Evolutionary conservation across 2,113 vertebrate species (phyloP).

Genomic region (Neodon shergylaensis): DNA sequence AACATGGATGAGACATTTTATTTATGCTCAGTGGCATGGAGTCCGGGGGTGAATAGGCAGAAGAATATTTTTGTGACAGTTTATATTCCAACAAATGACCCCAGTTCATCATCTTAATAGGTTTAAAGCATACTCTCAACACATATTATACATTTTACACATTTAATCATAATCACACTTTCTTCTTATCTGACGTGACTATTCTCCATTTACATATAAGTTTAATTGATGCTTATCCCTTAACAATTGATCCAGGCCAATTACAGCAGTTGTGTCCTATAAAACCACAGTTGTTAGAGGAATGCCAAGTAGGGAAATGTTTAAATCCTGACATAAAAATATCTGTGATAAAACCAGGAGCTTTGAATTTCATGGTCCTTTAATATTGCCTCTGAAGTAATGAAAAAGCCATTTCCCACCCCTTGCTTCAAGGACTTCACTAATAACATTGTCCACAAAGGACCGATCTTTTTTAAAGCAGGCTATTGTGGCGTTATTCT

Average conservation of each 20-base stretch:
- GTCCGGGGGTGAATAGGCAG: neutral
- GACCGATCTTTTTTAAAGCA: slow-evolving; percentile 73
- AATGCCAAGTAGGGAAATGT: slow-evolving; percentile 72
- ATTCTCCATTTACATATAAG: slow-evolving; percentile 71
- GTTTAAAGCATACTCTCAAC: slow-evolving; percentile 61
- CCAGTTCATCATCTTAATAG: slow-evolving; percentile 59
- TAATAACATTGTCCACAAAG: slow-evolving; percentile 83
- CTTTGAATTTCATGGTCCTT: slow-evolving; percentile 84
- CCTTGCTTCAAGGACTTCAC: slow-evolving; percentile 83
- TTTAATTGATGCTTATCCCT: slow-evolving; percentile 72
- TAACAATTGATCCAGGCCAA: slow-evolving; percentile 76
- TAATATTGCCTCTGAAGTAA: slow-evolving; percentile 83
- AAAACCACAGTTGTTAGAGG: slow-evolving; percentile 72
- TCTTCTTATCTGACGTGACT: slow-evolving; percentile 61
- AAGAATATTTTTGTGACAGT: slow-evolving; percentile 69
- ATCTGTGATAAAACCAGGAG: slow-evolving; percentile 82
- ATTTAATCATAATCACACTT: slow-evolving; percentile 74
- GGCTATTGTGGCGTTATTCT: slow-evolving; percentile 79
- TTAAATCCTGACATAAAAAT: slow-evolving; percentile 82
- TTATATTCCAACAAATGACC: slow-evolving; percentile 74
- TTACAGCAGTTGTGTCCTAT: slow-evolving; percentile 63
- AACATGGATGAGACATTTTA: slow-evolving; percentile 63
- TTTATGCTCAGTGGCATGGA: slow-evolving; percentile 50
- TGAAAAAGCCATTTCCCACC: slow-evolving; percentile 84
- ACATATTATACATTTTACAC: slow-evolving; percentile 60